Percentiles rank a stretch among this genome's conserved stretches.
Conservation (phyloP, 2,113 vertebrate genomes). For the Eulacestoma nigropectus region DNA sequence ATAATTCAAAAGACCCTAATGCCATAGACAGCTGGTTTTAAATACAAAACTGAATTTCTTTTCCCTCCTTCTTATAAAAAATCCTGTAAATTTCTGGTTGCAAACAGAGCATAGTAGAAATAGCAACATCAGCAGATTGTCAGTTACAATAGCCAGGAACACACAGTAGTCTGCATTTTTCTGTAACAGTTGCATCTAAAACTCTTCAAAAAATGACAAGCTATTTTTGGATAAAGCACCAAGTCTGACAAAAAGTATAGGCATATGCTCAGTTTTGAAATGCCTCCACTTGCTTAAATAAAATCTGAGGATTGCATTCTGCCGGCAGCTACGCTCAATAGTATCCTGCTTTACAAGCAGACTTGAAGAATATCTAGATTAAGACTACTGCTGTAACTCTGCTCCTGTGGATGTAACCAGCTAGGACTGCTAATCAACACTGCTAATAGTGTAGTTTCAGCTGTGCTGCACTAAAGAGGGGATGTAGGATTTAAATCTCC, state of each 20-base stretch:
- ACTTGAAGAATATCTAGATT: background rate
- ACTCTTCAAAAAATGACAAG: background rate
- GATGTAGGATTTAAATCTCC: background rate
- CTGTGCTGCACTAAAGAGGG: background rate
- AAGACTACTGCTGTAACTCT: background rate
- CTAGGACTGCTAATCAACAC: background rate
- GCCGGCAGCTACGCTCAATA: fast-evolving
- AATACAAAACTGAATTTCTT: background rate
- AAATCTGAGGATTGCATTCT: background rate
- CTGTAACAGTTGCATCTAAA: background rate
- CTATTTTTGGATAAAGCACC: conserved; percentile 24
- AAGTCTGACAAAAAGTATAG: background rate
- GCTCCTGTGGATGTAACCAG: background rate
- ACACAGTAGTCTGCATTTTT: conserved; percentile 4
- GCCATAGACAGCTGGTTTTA: background rate
- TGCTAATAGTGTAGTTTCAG: background rate
- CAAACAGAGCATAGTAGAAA: conserved; percentile 18
- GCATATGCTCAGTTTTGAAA: background rate
- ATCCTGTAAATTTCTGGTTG: background rate
- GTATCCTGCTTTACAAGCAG: background rate
- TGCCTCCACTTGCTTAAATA: background rate
- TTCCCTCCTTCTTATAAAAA: background rate
- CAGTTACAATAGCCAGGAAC: conserved; percentile 36
- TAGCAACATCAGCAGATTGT: conserved; percentile 32
- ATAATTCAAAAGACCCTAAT: background rate